Conservation (phyloP, 1,140 invertebrate species). For the Drosophila serrata region DNA sequence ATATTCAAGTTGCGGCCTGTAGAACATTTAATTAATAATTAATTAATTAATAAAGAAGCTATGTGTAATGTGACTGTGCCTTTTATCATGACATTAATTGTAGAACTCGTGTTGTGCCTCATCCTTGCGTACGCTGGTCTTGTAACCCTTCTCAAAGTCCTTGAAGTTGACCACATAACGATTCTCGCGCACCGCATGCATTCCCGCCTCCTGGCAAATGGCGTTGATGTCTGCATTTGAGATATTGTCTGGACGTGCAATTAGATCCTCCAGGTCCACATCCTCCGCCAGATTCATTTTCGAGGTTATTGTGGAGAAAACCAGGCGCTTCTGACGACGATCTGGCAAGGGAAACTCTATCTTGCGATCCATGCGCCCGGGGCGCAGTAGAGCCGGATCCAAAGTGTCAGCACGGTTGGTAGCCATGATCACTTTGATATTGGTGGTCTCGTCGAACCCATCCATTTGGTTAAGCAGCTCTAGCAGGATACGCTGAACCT, state of each 20-base stretch:
- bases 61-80: neutral
- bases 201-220: slow-evolving; percentile 98
- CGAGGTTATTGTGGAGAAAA: slow-evolving; percentile 98
- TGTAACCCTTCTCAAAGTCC: slow-evolving; percentile 99
- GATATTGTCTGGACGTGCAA: slow-evolving; percentile 98
- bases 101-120: slow-evolving; percentile 99
- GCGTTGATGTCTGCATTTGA: slow-evolving; percentile 99
- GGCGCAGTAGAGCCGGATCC: slow-evolving; percentile 98
- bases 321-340: slow-evolving; percentile 97
- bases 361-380: slow-evolving; percentile 98
- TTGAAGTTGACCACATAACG: slow-evolving; percentile 97
- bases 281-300: slow-evolving; percentile 99
- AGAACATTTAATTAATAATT: neutral
- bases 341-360: slow-evolving; percentile 99
- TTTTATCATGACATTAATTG: slow-evolving; percentile 90
- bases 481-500: slow-evolving; percentile 99
- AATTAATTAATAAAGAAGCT: neutral
- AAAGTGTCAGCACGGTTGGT: slow-evolving; percentile 98
- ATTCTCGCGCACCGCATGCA: slow-evolving; percentile 99
- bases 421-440: slow-evolving; percentile 99
- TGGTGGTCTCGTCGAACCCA: slow-evolving; percentile 99
- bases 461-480: slow-evolving; percentile 99
- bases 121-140: slow-evolving; percentile 99
- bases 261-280: slow-evolving; percentile 99
- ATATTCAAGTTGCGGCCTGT: neutral